Conservation (phyloP, 1,140 invertebrate genomes). For the Leptinotarsa defecta region DNA sequence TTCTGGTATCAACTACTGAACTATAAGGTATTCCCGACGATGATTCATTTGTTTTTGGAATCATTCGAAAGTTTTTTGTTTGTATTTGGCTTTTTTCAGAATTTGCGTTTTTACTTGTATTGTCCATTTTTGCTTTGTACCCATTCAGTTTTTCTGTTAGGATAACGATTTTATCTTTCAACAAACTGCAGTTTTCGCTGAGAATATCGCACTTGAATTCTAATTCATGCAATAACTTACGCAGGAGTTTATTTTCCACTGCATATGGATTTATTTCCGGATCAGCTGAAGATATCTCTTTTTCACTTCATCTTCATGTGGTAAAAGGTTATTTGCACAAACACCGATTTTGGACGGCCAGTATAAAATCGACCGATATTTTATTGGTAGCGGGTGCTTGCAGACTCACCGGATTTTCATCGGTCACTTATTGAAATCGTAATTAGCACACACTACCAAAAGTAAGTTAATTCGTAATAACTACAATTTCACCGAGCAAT, state of each 20-base stretch:
- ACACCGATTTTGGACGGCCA: too few relatives aligned
- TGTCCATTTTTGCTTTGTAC: not conserved
- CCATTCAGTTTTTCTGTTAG: not conserved
- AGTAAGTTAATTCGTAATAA: too few relatives aligned
- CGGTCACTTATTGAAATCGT: too few relatives aligned
- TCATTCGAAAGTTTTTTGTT: not conserved
- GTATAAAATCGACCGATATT: too few relatives aligned
- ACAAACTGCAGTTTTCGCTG: not conserved
- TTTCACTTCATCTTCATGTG: too few relatives aligned
- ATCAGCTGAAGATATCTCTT: too few relatives aligned
- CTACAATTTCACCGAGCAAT: too few relatives aligned
- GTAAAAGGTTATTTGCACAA: too few relatives aligned
- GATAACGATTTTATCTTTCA: slow-evolving; percentile 3
- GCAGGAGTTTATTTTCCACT: slow-evolving; percentile 6
- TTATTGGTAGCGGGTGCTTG: too few relatives aligned
- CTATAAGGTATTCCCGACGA: not conserved
- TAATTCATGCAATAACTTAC: slow-evolving; percentile 1
- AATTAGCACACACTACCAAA: too few relatives aligned
- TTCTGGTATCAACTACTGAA: not conserved
- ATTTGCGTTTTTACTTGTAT: slow-evolving; percentile 1
- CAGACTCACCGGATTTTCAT: too few relatives aligned
- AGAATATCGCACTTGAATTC: slow-evolving; percentile 6
- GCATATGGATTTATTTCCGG: too few relatives aligned
- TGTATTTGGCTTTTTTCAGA: not conserved
- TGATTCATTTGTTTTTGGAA: slow-evolving; percentile 1